Base-by-base conservation (phyloP, 2,888 invertebrate species). In the Blera fallax region DNA sequence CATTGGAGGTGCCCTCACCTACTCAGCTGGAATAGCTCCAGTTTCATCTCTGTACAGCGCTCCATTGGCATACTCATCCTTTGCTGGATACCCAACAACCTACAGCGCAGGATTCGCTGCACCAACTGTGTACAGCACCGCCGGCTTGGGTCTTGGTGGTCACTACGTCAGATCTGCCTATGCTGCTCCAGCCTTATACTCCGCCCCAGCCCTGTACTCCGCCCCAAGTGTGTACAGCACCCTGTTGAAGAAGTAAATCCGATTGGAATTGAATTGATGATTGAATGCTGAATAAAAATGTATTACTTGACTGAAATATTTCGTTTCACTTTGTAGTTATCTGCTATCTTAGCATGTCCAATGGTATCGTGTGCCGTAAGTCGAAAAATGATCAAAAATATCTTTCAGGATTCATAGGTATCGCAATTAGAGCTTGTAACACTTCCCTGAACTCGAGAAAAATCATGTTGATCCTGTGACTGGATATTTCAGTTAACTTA, bases 31-130 rank as follows among this genome's bases (percentile, higher is more conserved):
- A 27, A 27, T 77, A 21, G 74, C 69, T 43, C 56, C 60, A 37
- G 52, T 70, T 3, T 16, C 76, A 58, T 52, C 82, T 21, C 11
- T 82, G 2, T 77, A 82, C 45, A 72, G 50, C 43, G 27, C 72
- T 27, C 82, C 77, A n/a, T 40, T 82, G 43, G n/a, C 82, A 0
- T 83, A 82, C 65, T 78, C 70, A 0, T 62, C 70, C 16, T 70
- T 56, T 34, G 45, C 76, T 34, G 65, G 45, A 16, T 62, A 48
- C 7, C 74, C 80, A 27, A 67, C 67, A 0, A n/a, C 52, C 21
- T 83, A 78, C 27, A 56, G 54, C 14, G 34, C 72, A 14, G 72
- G 72, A 48, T 14, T 76, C 8, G 40, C 29, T 10, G 54, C 58
- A 58, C 77, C 76, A 64, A 3, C 40, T 45, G 56, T 72, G 0